phyloP scores from a whole-genome alignment of 2,113 vertebrate species.

The Hypanus sabinus region DNA sequence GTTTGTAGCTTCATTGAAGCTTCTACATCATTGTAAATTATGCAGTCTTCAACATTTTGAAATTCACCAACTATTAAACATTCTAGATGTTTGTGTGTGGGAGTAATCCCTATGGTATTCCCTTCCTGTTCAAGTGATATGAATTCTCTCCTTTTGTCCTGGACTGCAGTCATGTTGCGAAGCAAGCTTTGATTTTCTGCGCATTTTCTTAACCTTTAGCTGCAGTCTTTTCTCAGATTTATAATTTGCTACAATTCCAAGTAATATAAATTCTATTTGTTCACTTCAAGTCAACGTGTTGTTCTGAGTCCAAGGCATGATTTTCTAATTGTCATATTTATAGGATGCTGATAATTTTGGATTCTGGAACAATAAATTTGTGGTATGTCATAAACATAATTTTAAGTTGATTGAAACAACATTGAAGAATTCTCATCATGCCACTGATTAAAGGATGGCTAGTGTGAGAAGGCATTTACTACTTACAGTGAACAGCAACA shows the following conservation, averaged over 20 bases:
- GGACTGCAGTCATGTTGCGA: background rate
- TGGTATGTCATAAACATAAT: background rate
- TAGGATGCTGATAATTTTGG: background rate
- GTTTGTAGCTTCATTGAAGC: conserved; percentile 1
- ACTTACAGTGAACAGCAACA: background rate
- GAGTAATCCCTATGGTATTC: background rate
- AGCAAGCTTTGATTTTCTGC: background rate
- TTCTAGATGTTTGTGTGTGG: background rate
- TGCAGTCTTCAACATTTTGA: background rate
- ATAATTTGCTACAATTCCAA: background rate
- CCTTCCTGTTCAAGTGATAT: background rate
- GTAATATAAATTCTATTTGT: background rate
- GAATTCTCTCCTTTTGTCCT: background rate
- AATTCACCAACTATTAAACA: background rate
- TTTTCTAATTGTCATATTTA: background rate
- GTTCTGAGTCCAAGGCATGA: background rate
- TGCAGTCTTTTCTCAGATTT: background rate
- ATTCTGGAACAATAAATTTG: background rate
- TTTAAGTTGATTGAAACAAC: background rate
- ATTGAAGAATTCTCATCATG: background rate
- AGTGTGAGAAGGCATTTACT: background rate
- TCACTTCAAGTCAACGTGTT: background rate
- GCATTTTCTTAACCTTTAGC: background rate
- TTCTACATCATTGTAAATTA: background rate
- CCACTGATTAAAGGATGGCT: background rate